Evolutionary conservation across 2,888 invertebrate species (phyloP), one percentile per base, ranked within the genome.

Genomic region (Tigriopus californicus): DNA sequence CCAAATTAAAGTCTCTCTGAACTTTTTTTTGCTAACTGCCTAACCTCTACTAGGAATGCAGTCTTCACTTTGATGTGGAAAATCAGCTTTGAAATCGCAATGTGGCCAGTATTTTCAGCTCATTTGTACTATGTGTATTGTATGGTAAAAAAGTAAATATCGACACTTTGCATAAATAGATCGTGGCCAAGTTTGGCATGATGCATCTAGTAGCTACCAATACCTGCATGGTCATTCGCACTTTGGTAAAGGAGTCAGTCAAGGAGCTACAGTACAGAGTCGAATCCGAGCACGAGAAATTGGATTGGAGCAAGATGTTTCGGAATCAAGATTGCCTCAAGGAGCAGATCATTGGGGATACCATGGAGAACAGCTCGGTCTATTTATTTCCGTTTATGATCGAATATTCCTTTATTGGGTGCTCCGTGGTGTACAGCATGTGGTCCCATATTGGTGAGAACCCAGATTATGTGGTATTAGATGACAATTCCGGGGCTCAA

Each of bases 151-250:
- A n/a, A n/a, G n/a, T n/a, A n/a, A n/a, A n/a, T n/a, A n/a, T n/a
- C n/a, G n/a, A n/a, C n/a, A n/a, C n/a, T n/a, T n/a, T n/a, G n/a
- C n/a, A n/a, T n/a, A n/a, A n/a, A 24, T 92, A 94, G 78, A 87
- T 90, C 55, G 80, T 95, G 64, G 94, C 95, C 49, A 80, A 94
- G 64, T 94, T 97, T 70, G 97, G 97, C 52, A 75, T 95, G 68
- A 95, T 97, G 95, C 97, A 97, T 70, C 86, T 97, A 59, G 85
- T 94, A 53, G 95, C 94, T 12, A 94, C 95, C 58, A 97, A 97
- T 71, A 79, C 95, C 58, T 95, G 95, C 72, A 90, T 95, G 11
- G 97, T 95, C 95, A 86, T 95, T 66, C 79, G 90, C 62, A 91
- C 91, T 1, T 74, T 94, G 65, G 89, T 89, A 1, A 76, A 88